These are phyloP conservation scores for Momotus momota DNA, from an alignment of 2,797 vertebrate species.

Conservation along the genomic window DNA sequence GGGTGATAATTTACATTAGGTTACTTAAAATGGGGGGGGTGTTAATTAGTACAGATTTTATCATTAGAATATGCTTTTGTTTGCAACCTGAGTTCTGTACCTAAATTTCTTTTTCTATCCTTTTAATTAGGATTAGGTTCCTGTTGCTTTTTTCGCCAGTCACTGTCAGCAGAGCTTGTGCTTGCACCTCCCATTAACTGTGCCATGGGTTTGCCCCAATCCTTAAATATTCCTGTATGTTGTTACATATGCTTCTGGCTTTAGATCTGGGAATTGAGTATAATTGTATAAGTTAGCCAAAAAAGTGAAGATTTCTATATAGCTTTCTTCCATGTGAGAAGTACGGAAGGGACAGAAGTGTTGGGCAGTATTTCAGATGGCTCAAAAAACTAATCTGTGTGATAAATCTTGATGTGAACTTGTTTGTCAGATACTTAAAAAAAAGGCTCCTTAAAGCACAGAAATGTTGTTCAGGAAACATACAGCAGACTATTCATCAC, in stretches of 20 bases:
- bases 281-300: neutral
- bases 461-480: neutral
- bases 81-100: neutral
- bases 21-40: neutral
- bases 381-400: neutral
- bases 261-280: neutral
- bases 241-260: neutral
- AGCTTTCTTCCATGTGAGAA: neutral
- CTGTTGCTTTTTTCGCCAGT: neutral
- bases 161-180: neutral
- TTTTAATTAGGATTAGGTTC: neutral
- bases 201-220: neutral
- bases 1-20: neutral
- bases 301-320: neutral
- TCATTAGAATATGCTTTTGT: neutral
- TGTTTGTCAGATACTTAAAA: neutral
- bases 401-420: neutral
- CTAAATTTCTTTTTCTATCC: neutral
- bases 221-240: neutral
- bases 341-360: rapidly evolving
- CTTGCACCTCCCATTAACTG: neutral
- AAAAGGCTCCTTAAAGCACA: neutral
- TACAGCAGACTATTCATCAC: neutral
- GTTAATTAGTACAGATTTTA: neutral
- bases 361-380: neutral